Base-by-base conservation (phyloP, 2,113 vertebrate genomes). In the Lepisosteus oculatus region DNA sequence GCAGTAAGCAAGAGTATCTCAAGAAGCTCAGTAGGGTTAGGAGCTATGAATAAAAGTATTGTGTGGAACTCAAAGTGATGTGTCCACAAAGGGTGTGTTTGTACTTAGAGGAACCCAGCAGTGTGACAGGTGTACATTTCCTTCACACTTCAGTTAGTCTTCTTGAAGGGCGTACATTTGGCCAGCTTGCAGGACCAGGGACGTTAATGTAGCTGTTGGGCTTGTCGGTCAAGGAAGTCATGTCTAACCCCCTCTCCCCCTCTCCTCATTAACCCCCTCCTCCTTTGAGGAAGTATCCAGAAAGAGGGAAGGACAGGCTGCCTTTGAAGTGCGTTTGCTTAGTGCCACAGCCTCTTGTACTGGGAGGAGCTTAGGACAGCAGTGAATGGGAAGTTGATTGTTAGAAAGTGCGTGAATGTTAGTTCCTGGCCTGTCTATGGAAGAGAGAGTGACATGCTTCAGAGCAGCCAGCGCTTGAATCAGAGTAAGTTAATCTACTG, bases 311-410 rank as follows among this genome's bases (percentile, higher is more conserved):
- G 15, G 43, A 43, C 61, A 8, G 29, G 73, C 77, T 51, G 5
- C 9, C 80, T 83, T 81, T 82, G 77, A 80, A 74, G 76, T 80
- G 63, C 55, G 75, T 78, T 78, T 69, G 65, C 54, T 69, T 78
- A 77, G 78, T 71, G 69, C 78, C 71, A 44, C 59, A 68, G 72
- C 71, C 70, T 62, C 69, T 61, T 76, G 74, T 69, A 72, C 43
- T 68, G 67, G 79, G 70, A 70, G 78, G 73, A 70, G 76, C 57
- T 69, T 55, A 68, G 65, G 47, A 14, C 17, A 61, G 45, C 72
- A 45, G 43, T 43, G 55, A 68, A 65, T 67, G 54, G 69, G 68
- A 15, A 56, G 44, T 8, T 61, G 55, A 43, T 67, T 74, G 69
- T 67, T 55, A 45, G 8, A 51, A 29, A 57, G n/a, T 45, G 65